Base-by-base conservation (phyloP, 2,113 vertebrate genomes). In the Alouatta palliata region DNA sequence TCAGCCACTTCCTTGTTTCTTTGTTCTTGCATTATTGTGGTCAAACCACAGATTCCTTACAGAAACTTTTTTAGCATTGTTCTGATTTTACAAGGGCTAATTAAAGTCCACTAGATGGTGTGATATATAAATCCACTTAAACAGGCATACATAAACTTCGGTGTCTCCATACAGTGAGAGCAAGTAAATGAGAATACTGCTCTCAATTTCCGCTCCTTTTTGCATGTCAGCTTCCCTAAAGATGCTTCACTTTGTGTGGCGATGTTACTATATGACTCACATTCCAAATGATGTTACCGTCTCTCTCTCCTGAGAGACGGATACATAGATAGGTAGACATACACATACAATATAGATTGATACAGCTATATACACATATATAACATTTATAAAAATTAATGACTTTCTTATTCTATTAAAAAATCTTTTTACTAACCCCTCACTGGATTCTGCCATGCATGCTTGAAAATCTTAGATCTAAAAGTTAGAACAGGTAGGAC, bases 41-140 rank as follows among this genome's bases (percentile, higher is more conserved):
- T 14, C 66, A 88, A 90, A 35, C 52, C 40, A 91, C 58, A 73
- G 27, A 91, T 88, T 96, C 45, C 70, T 81, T 80, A 90, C 40
- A 88, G 37, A 95, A 94, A 76, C 20, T 90, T 87, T 94, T 52
- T 81, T 76, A 43, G 80, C 11, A n/a, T 32, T 77, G 30, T 80
- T 81, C 52, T 47, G 14, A 16, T 93, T 90, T 97, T 94, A 27
- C 6, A 84, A 93, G 23, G 25, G 58, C 58, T 84, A 40, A 61
- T 90, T 92, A 87, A 66, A 27, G 81, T 91, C 19, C 8, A 40
- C 47, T 32, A 64, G 45, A 71, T n/a, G 17, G 30, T 47, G 27
- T 32, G 17, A 54, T 68, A 23, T 13, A 43, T 20, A 82, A 94
- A 95, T 68, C 30, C 30, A 56, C 52, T 91, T 81, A 73, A 71